A percentile compares a stretch with the other conserved stretches of the same genome.
phyloP scores from a whole-genome alignment of 2,797 vertebrate species.

The Eidolon dupreanum region DNA sequence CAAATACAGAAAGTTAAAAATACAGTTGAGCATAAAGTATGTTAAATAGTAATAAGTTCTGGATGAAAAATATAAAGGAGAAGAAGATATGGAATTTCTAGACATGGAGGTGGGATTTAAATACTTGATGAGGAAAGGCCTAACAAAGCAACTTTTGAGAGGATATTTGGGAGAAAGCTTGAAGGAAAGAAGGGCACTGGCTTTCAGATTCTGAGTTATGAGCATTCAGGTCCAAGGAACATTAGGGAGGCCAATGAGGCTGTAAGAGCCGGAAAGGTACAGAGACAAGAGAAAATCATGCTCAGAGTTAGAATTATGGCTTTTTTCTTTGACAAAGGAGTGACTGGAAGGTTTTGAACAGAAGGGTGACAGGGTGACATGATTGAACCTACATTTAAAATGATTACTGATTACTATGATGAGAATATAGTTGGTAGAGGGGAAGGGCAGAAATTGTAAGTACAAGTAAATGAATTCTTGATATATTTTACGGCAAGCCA shows the following conservation, averaged over 20 bases:
- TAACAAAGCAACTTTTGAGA: not conserved
- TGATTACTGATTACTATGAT: not conserved
- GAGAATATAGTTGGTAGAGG: not conserved
- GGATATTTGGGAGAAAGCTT: not conserved
- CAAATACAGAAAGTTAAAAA: not conserved
- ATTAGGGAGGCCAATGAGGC: not conserved
- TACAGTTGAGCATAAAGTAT: not conserved
- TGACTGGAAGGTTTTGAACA: not conserved
- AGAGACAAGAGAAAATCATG: not conserved
- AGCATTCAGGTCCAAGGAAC: not conserved
- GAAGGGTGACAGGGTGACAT: not conserved
- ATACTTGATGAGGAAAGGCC: not conserved
- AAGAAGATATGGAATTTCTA: not conserved
- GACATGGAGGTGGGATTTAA: not conserved
- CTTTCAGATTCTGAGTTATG: not conserved
- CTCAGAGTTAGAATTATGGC: not conserved
- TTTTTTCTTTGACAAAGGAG: not conserved
- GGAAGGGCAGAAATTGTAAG: not conserved
- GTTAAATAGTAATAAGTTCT: not conserved
- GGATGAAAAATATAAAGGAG: not conserved
- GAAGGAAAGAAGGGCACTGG: not conserved
- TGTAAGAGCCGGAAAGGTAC: not conserved
- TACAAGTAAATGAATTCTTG: not conserved
- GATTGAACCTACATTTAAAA: not conserved
- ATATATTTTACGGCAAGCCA: not conserved